These are phyloP conservation scores for Euwallacea similis DNA, from an alignment of 1,140 invertebrate genomes.

Conservation along the genomic window DNA sequence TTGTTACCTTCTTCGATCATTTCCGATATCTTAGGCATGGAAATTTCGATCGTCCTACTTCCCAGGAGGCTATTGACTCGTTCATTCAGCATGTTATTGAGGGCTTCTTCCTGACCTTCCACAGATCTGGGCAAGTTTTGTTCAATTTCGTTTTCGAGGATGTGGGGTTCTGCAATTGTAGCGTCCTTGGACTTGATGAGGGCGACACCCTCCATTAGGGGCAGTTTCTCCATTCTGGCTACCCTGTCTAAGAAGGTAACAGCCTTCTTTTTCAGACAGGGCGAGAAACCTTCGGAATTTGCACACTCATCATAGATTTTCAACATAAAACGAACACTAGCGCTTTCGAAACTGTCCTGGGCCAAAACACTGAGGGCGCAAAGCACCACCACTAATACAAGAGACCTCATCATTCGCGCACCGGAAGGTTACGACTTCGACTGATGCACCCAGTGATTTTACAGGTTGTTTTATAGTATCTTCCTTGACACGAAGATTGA, in stretches of 20 bases:
- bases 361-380: slow-evolving; percentile 39
- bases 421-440: slow-evolving; percentile 28
- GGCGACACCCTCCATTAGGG: slow-evolving; percentile 66
- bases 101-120: slow-evolving; percentile 64
- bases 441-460: slow-evolving; percentile 36
- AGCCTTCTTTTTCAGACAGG: slow-evolving; percentile 79
- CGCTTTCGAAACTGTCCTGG: slow-evolving; percentile 50
- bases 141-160: slow-evolving; percentile 68
- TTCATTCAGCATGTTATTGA: slow-evolving; percentile 71
- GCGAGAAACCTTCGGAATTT: slow-evolving; percentile 62
- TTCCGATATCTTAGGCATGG: slow-evolving; percentile 67
- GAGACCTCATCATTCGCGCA: slow-evolving; percentile 47
- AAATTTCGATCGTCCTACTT: slow-evolving; percentile 72
- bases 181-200: slow-evolving; percentile 61
- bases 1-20: slow-evolving; percentile 70
- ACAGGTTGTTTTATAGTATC: slow-evolving; percentile 46
- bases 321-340: slow-evolving; percentile 59
- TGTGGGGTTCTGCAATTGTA: slow-evolving; percentile 46
- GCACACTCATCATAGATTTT: slow-evolving; percentile 67
- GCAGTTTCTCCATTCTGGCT: slow-evolving; percentile 67
- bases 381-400: slow-evolving; percentile 47
- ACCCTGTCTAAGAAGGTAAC: slow-evolving; percentile 74
- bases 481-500: slow-evolving; percentile 44
- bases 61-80: slow-evolving; percentile 70
- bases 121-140: slow-evolving; percentile 63